Conservation (phyloP, 1,140 invertebrate species). For the Penaeus chinensis region DNA sequence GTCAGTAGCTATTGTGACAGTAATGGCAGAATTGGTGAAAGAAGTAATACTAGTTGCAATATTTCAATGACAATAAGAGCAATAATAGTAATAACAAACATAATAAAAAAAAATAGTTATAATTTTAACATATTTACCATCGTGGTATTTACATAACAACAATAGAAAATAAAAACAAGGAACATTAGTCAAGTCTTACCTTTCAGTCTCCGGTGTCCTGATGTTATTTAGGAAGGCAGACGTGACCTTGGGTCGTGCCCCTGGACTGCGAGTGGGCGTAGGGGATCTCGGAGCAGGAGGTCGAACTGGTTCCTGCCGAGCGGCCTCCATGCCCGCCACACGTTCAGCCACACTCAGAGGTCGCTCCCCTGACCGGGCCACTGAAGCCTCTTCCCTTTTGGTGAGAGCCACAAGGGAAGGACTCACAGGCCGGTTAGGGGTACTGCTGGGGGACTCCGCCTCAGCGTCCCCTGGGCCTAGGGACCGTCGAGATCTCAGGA, state of each 20-base stretch:
- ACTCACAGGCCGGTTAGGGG: constrained; percentile 53
- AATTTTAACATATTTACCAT: no score
- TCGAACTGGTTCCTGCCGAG: constrained; percentile 20
- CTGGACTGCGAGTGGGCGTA: constrained; percentile 41
- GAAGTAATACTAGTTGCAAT: not conserved
- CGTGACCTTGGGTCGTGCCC: constrained; percentile 37
- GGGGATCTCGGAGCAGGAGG: constrained; percentile 19
- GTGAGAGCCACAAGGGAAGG: constrained; percentile 66
- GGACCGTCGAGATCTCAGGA: constrained; percentile 58
- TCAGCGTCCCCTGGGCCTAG: constrained; percentile 39
- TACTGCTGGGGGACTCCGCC: constrained; percentile 34
- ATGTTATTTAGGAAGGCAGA: constrained; percentile 35
- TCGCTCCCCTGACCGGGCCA: constrained; percentile 65
- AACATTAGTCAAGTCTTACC: not conserved
- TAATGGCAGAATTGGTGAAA: not conserved
- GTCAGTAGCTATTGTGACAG: not conserved
- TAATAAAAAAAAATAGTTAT: no score
- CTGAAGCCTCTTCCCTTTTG: constrained; percentile 68
- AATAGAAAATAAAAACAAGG: not conserved
- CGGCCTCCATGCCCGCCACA: constrained; percentile 61
- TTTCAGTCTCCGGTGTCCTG: constrained; percentile 23
- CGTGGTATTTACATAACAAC: no score
- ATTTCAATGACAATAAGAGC: no score
- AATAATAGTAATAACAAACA: no score
- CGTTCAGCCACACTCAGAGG: constrained; percentile 61